Evolutionary conservation across 2,888 invertebrate genomes (phyloP).

Genomic region (Disparrhopalites patrizii): DNA sequence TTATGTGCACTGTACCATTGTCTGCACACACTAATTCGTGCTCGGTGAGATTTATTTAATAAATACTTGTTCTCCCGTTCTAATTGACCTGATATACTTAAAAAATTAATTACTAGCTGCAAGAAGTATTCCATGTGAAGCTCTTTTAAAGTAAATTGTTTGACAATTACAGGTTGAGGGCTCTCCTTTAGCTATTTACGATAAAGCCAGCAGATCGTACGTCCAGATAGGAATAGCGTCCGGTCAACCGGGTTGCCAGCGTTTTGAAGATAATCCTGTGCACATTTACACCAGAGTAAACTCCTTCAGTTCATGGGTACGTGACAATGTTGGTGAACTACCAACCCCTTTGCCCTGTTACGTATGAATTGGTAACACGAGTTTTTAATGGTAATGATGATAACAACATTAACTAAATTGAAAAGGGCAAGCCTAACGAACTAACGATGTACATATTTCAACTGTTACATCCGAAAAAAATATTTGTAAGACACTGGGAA

Average conservation of each 20-base stretch:
- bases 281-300: conserved; percentile 17
- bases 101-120: too few species aligned
- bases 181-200: conserved; percentile 28
- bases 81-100: background rate
- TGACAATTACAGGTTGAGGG: conserved; percentile 23
- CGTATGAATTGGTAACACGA: background rate
- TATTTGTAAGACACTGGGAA: too few species aligned
- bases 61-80: too few species aligned
- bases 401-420: background rate
- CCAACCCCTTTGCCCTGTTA: conserved; percentile 27
- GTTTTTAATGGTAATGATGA: background rate
- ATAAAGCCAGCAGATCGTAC: conserved; percentile 23
- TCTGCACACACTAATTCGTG: background rate
- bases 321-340: conserved; percentile 21
- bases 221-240: conserved; percentile 24
- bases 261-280: background rate
- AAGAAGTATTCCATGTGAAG: too few species aligned
- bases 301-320: conserved; percentile 22
- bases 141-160: background rate
- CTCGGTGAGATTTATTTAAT: background rate
- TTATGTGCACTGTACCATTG: conserved; percentile 17
- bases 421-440: too few species aligned
- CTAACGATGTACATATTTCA: too few species aligned
- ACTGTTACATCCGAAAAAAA: too few species aligned
- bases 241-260: conserved; percentile 13